Evolutionary conservation across 2,797 vertebrate species (phyloP), one percentile per base, ranked within the genome.

Genomic region (Cyprinella venusta): DNA sequence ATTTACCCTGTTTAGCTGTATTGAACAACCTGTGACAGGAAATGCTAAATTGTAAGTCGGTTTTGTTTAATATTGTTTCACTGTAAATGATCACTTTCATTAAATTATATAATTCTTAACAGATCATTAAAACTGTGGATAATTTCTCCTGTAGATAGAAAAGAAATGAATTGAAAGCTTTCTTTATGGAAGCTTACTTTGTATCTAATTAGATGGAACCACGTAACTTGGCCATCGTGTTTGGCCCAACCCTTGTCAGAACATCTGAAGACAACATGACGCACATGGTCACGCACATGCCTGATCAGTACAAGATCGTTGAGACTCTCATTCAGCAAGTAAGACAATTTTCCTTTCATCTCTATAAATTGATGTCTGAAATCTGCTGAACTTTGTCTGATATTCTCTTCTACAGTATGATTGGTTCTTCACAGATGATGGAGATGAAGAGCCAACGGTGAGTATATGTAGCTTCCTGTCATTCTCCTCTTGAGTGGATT

Each of bases 211-310:
- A 99, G 98, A 99, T 99, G 98, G 98, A 99, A 89, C 98, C 98
- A 70, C 96, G 98, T 84, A 99, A 99, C 92, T 91, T 99, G 92
- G 98, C 98, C 0, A 99, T 99, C 30, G 97, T 99, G 48, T 99
- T 99, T 86, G 98, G 98, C n/a, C 98, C 98, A 8, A 99, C 98
- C 2, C 95, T 99, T 45, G 98, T 99, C 89, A 93, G 98, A 85
- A 98, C 97, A 21, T 98, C 98, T 0, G 98, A 99, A 90, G 98
- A 99, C 93, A 99, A 99, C 92, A 99, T 99, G 97, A 97, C 98
- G n/a, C 96, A 99, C 92, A 99, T 99, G 98, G 98, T 99, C 88
- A 99, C 97, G 2, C 98, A 99, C 90, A 99, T 99, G 98, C 98
- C 98, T 0, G 98, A 99, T 89, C 98, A 99, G 90, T 99, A 98